Percentiles rank a stretch among this genome's conserved stretches.
phyloP scores from a whole-genome alignment of 2,797 vertebrate species.

The Caiman crocodilus region DNA sequence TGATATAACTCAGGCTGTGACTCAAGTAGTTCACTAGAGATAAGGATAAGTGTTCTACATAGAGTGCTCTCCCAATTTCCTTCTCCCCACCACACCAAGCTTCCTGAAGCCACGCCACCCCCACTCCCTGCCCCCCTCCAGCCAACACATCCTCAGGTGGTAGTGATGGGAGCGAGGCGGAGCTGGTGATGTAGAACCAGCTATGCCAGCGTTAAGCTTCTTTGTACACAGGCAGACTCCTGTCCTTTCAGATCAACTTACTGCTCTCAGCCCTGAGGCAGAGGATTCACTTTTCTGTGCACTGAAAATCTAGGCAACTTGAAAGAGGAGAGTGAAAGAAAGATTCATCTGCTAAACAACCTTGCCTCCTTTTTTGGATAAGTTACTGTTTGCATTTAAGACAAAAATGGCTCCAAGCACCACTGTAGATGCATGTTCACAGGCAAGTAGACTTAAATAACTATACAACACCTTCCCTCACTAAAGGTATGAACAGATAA shows the following conservation, averaged over 20 bases:
- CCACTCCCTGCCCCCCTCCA: too few relatives aligned
- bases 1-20: neutral
- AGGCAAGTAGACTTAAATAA: neutral
- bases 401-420: neutral
- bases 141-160: neutral
- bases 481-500: too few relatives aligned
- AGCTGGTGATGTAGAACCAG: neutral
- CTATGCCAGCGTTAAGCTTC: neutral
- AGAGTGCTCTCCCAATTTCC: too few relatives aligned
- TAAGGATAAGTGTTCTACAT: neutral
- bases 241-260: neutral
- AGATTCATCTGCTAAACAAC: neutral
- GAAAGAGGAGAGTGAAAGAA: neutral
- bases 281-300: neutral
- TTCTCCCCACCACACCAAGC: too few relatives aligned
- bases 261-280: neutral
- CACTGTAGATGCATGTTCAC: rapidly evolving
- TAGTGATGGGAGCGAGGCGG: neutral
- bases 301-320: neutral
- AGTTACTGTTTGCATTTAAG: neutral
- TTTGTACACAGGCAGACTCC: neutral
- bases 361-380: neutral
- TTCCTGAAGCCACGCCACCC: neutral
- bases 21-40: neutral
- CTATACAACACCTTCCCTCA: too few relatives aligned